A percentile compares a stretch with the other conserved stretches of the same genome.
These are phyloP conservation scores for Petaurus breviceps DNA, from an alignment of 2,113 vertebrate species.

Conservation along the genomic window DNA sequence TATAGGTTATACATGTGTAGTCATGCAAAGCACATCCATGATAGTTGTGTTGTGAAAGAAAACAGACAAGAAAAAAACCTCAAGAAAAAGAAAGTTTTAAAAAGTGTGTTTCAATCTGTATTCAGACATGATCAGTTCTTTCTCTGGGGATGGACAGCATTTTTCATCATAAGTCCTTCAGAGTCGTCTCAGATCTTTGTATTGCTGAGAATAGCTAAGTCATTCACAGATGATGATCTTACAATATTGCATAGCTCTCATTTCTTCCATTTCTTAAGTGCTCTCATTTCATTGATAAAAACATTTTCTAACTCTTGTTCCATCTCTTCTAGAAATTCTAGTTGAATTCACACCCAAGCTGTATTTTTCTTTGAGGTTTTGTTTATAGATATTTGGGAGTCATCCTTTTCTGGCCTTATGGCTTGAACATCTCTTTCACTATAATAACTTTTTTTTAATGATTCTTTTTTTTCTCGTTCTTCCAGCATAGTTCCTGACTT, in stretches of 20 bases:
- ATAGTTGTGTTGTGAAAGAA: no score
- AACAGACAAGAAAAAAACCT: no score
- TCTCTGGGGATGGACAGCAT: no score
- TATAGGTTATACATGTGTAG: no score
- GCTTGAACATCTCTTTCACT: background rate
- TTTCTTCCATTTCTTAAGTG: background rate
- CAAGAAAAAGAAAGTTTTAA: no score
- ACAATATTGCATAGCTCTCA: background rate
- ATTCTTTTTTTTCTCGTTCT: background rate
- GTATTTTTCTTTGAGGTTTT: background rate
- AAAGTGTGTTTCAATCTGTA: no score
- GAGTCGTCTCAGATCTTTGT: no score
- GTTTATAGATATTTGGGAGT: background rate
- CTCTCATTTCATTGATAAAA: background rate
- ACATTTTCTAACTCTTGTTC: background rate
- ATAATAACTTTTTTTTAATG: background rate
- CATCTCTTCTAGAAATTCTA: background rate
- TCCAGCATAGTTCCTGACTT: background rate
- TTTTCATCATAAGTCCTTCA: no score
- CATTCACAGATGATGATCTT: no score
- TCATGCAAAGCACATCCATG: no score
- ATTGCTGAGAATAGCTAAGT: no score
- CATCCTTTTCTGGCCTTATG: background rate
- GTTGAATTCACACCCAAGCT: background rate
- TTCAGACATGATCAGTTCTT: no score